Evolutionary conservation across 1,140 invertebrate species (phyloP).

Genomic region (Drosophila aff.): DNA sequence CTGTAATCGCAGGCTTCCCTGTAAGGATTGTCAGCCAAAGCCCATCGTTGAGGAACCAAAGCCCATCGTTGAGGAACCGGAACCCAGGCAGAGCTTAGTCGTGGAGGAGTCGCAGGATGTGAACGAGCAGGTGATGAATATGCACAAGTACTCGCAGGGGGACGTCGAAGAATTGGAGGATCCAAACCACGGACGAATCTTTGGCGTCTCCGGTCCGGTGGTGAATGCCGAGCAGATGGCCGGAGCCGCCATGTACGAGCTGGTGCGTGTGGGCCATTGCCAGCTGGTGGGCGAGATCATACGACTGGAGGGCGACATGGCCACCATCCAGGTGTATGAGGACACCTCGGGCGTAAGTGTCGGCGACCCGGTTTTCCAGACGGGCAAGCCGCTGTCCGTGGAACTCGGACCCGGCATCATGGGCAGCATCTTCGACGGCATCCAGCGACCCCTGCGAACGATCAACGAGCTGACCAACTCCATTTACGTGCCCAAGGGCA

Average conservation of each 20-base stretch:
- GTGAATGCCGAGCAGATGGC: conserved; percentile 99
- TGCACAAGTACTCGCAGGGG: not conserved
- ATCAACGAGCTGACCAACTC: conserved; percentile 90
- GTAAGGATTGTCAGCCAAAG: not conserved
- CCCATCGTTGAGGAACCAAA: not conserved
- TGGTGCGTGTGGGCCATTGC: conserved; percentile 98
- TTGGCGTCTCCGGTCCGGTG: conserved; percentile 87
- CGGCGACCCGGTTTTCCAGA: conserved; percentile 98
- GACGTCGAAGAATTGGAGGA: not conserved
- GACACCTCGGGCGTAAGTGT: conserved; percentile 99
- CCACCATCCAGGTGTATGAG: conserved; percentile 99
- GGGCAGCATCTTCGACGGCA: conserved; percentile 99
- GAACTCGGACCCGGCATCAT: conserved; percentile 99
- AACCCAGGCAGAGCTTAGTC: not conserved
- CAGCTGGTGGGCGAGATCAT: conserved; percentile 99
- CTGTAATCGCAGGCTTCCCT: too few species aligned
- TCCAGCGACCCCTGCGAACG: conserved; percentile 98
- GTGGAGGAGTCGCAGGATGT: not conserved
- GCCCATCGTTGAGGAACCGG: not conserved
- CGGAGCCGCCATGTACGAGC: conserved; percentile 99
- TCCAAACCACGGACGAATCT: not conserved
- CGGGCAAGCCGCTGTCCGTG: conserved; percentile 97
- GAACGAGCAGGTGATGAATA: conserved; percentile 1
- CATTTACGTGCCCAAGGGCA: conserved; percentile 98
- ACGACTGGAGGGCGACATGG: conserved; percentile 99